Percentiles rank a stretch among this genome's conserved stretches.
Conservation (phyloP, 2,888 invertebrate genomes). For the Nomada ruficornis region DNA sequence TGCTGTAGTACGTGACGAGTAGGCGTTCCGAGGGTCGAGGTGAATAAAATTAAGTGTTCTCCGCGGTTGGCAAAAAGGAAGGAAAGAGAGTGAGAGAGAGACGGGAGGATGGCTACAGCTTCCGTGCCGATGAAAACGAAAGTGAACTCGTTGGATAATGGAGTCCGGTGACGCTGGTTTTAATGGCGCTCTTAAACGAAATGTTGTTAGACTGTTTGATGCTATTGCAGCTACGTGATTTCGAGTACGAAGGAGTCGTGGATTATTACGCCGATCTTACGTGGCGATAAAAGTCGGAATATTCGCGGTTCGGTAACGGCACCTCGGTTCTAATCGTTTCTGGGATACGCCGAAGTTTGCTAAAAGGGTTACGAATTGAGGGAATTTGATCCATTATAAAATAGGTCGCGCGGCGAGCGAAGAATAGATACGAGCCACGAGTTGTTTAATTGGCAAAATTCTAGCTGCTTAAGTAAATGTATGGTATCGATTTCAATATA, state of each 20-base stretch:
- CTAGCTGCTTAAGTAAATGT: too few species aligned
- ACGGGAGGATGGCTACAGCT: not conserved
- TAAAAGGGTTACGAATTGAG: not conserved
- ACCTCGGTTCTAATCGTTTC: not conserved
- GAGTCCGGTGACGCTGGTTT: constrained; percentile 12
- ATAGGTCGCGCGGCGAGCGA: too few species aligned
- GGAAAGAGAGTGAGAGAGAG: not conserved
- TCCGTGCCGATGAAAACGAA: constrained; percentile 17
- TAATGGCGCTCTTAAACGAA: constrained; percentile 33
- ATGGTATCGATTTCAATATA: too few species aligned
- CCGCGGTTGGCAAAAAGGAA: not conserved
- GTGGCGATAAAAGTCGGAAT: not conserved
- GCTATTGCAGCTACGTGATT: constrained; percentile 43
- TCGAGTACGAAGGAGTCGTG: not conserved
- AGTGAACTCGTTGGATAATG: constrained; percentile 21
- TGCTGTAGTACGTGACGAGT: constrained; percentile 46
- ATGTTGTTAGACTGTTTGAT: constrained; percentile 31
- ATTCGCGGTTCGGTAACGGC: not conserved
- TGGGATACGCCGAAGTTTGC: not conserved
- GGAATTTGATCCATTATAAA: too few species aligned
- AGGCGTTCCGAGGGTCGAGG: constrained; percentile 34
- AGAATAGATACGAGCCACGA: too few species aligned
- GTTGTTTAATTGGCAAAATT: too few species aligned
- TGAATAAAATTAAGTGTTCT: constrained; percentile 48
- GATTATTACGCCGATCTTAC: not conserved